These are phyloP conservation scores for Erebia aethiops DNA, from an alignment of 2,888 invertebrate species.

Conservation along the genomic window DNA sequence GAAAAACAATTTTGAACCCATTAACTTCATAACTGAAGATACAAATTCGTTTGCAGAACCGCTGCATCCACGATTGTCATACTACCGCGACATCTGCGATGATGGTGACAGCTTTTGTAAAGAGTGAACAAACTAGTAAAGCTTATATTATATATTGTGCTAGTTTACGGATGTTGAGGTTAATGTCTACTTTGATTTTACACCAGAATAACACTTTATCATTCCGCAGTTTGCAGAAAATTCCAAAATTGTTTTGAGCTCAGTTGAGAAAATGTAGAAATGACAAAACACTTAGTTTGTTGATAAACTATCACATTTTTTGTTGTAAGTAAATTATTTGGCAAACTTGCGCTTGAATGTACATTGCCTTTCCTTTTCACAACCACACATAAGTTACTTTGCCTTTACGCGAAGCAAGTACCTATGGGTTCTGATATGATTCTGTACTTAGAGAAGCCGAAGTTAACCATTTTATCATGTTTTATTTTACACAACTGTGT, in stretches of 20 bases:
- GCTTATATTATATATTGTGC: conserved; percentile 50
- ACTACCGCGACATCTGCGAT: conserved; percentile 21
- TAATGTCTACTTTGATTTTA: conserved; percentile 48
- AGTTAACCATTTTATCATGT: not conserved
- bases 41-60: conserved; percentile 18
- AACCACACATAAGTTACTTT: not conserved
- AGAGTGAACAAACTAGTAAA: conserved; percentile 48
- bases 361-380: not conserved
- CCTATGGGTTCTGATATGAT: no score
- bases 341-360: not conserved
- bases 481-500: no score
- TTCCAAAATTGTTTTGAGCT: not conserved
- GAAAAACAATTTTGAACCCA: conserved; percentile 7
- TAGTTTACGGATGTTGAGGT: conserved; percentile 47
- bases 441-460: not conserved
- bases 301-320: no score
- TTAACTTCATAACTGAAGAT: conserved; percentile 9
- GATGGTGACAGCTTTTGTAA: conserved; percentile 44
- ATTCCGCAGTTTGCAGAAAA: not conserved
- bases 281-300: not conserved
- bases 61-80: no score
- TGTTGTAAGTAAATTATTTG: not conserved
- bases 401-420: no score
- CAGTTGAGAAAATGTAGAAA: not conserved
- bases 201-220: conserved; percentile 24